phyloP scores from a whole-genome alignment of 2,113 vertebrate species.

The Pygoscelis adeliae region DNA sequence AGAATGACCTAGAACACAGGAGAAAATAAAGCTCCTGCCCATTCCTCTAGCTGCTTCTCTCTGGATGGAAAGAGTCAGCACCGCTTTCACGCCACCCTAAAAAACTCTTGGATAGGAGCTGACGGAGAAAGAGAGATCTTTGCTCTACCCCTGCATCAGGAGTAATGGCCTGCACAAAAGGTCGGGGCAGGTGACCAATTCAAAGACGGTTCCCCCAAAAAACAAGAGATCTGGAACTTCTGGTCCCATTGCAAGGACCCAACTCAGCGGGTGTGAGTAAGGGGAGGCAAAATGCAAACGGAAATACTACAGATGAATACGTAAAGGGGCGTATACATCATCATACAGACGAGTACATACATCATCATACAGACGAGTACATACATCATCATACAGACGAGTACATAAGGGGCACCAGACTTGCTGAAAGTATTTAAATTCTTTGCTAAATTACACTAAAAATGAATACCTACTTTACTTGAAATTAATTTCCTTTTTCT shows the following conservation, averaged over 20 bases:
- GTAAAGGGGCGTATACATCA: neutral
- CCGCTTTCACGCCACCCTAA: accelerated
- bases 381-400: neutral
- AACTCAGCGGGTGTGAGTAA: neutral
- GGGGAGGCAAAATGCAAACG: neutral
- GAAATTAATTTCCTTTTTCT: neutral
- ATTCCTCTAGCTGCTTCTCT: neutral
- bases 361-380: neutral
- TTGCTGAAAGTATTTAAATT: neutral
- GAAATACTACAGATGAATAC: neutral
- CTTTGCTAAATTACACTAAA: neutral
- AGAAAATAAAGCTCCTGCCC: neutral
- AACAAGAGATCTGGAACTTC: neutral
- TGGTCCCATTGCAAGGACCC: neutral
- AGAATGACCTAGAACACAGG: neutral
- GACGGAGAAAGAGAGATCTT: neutral
- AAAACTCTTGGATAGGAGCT: neutral
- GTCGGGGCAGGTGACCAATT: neutral
- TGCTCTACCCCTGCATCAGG: neutral
- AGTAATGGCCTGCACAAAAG: neutral
- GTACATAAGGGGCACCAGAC: neutral
- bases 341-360: neutral
- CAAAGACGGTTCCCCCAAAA: neutral
- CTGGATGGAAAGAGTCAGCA: neutral
- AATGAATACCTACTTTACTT: neutral